Evolutionary conservation across 2,113 vertebrate genomes (phyloP), one percentile per base, ranked within the genome.

Genomic region (Hemiprocne comata): DNA sequence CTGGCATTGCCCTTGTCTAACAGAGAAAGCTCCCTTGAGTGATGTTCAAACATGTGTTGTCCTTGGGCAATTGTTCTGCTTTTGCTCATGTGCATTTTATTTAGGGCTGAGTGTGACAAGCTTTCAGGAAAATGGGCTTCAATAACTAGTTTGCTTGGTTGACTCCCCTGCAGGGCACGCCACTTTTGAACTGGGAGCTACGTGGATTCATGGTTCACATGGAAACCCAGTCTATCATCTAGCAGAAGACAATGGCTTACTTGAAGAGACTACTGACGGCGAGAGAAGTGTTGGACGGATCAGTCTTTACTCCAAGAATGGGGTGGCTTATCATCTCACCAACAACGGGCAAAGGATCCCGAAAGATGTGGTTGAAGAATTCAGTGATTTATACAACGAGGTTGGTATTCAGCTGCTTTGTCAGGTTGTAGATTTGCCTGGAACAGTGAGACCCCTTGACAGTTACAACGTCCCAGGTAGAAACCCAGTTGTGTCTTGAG

Each of bases 381-480:
- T 99, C 99, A 99, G 99, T 91, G 99, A 99, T 98, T 98, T 99
- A 98, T 99, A 99, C 99, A 99, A 99, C 94, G 99, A 99, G 99
- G 99, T 99, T 93, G 96, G 98, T 94, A 80, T 26, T 64, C 60
- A 75, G 19, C 58, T 78, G 19, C 88, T 87, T 20, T 28, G 11
- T 21, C 46, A 24, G 31, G 42, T 25, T 55, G 70, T 65, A 42
- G 40, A 21, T 87, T 81, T 48, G 38, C 25, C 61, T 81, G 76
- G 54, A 84, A 21, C 11, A 4, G 9, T 34, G 55, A 31, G 48
- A 51, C 3, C 5, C 8, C 33, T 38, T 48, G 28, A 51, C 26
- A n/a, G 34, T 42, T 71, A 19, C 5, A 58, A 29, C 0, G 0
- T 85, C 76, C 13, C 3, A 2, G 75, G 60, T 48, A 40, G 93